Evolutionary conservation across 1,140 invertebrate genomes (phyloP), one percentile per base, ranked within the genome.

Genomic region (Drosophila seguyi): DNA sequence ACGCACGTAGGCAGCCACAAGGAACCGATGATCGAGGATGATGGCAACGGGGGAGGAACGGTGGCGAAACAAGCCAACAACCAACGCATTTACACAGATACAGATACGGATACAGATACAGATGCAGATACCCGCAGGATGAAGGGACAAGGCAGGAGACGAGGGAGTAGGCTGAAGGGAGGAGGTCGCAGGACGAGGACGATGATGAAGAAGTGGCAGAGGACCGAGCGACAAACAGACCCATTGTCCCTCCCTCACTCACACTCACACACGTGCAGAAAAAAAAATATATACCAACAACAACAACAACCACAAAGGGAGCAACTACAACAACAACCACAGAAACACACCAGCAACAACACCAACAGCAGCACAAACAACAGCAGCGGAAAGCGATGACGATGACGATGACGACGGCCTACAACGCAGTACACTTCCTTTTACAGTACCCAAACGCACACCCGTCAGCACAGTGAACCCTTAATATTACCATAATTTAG

Each of bases 361-460:
- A 27, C 6, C 61, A 41, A 34, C 65, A 68, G 25, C 62, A 56
- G 39, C 69, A 72, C n/a, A 22, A 55, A 22, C 68, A 68, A 27
- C 66, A 60, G 29, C 69, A 59, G 52, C 52, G 34, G 52, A 38
- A 36, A 48, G 38, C 61, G 47, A 72, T 65, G 76, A 79, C 67
- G 66, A 79, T 44, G 72, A 72, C 75, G 63, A 79, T 44, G 72
- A 72, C 75, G 63, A 79, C 69, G 62, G 81, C 81, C 81, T 85
- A 85, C 81, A 85, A 85, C 82, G 62, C 82, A 79, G 58, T 90
- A 88, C 84, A 90, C 85, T 90, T 88, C 84, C 84, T 90, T 88
- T 88, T 88, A 83, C 77, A 73, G 42, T 38, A 38, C 44, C 34
- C 52, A 36, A 36, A 62, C 55, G 34, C 38, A 61, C 42, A 61